Conservation (phyloP, 2,113 vertebrate species). For the Pangasianodon hypophthalmus region DNA sequence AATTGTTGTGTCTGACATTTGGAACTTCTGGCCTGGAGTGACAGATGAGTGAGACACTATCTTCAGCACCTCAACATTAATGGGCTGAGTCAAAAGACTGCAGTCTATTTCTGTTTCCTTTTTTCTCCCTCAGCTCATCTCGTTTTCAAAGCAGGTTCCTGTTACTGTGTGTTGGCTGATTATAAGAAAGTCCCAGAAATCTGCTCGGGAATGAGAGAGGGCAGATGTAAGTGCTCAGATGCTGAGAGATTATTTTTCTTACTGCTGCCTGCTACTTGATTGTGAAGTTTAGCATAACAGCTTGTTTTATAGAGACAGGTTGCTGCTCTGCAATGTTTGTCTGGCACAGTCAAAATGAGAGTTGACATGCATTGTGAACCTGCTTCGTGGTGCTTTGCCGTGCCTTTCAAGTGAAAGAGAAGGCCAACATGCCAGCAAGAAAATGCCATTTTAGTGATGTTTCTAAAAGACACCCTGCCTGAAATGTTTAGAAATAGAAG, state of each 20-base stretch:
- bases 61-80: constrained; percentile 54
- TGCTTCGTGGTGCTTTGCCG: constrained; percentile 36
- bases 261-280: constrained; percentile 22
- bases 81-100: constrained; percentile 42
- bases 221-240: constrained; percentile 26
- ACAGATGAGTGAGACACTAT: constrained; percentile 65
- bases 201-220: constrained; percentile 19
- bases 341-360: constrained; percentile 27
- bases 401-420: constrained; percentile 40
- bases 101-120: constrained; percentile 3
- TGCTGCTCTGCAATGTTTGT: constrained; percentile 28
- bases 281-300: constrained; percentile 35
- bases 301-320: constrained; percentile 32
- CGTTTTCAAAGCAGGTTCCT: constrained; percentile 30
- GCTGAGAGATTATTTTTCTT: constrained; percentile 18
- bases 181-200: constrained; percentile 36
- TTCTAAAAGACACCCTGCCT: constrained; percentile 52
- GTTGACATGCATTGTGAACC: constrained; percentile 51
- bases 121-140: neutral
- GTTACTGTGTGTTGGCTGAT: constrained; percentile 18
- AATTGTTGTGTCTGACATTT: constrained; percentile 66
- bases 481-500: constrained; percentile 54
- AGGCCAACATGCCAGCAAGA: constrained; percentile 4
- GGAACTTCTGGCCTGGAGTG: constrained; percentile 63
- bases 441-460: constrained; percentile 45